Evolutionary conservation across 2,888 invertebrate species (phyloP), one percentile per base, ranked within the genome.

Genomic region (Strigamia maritima): DNA sequence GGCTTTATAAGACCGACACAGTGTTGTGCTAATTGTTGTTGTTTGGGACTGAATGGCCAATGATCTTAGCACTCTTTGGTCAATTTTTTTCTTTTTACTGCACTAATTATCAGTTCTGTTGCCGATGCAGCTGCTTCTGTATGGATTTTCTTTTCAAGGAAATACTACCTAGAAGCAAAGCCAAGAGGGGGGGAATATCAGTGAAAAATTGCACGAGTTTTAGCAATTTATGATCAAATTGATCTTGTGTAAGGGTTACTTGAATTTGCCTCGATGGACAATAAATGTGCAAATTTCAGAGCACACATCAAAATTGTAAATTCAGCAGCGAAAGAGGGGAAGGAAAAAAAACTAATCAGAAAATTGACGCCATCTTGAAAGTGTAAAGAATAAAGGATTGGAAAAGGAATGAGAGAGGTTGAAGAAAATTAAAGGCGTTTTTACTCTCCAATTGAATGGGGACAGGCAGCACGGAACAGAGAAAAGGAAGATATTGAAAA

Each of bases 401-500:
- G 19, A 3, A 14, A 26, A 10, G 12, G 65, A 14, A 14, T 24
- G 16, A 14, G 26, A 26, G 65, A 19, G 65, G 8, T 28, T 65
- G 65, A 28, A 24, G 65, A 65, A 65, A 65, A 65, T 65, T 65
- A 65, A 65, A 65, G 65, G 28, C 24, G 65, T 65, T 65, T 65
- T 65, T 26, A 16, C 65, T 26, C 24, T 26, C 26, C 28, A 65
- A 28, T 65, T 65, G 65, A 65, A 65, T 65, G 24, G 49, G 49
- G 49, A 49, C 49, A 49, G n/a, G 49, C 49, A 6, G 65, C 8
- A 26, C 12, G 26, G 28, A 65, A 49, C 49, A 28, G 65, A 26
- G 26, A 60, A 65, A 65, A 65, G 65, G 65, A 65, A 65, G 65
- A 65, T 65, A 65, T 65, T 65, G 65, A 65, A 65, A 65, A 65